Evolutionary conservation across 2,888 invertebrate genomes (phyloP).

Genomic region (Pammene aurita): DNA sequence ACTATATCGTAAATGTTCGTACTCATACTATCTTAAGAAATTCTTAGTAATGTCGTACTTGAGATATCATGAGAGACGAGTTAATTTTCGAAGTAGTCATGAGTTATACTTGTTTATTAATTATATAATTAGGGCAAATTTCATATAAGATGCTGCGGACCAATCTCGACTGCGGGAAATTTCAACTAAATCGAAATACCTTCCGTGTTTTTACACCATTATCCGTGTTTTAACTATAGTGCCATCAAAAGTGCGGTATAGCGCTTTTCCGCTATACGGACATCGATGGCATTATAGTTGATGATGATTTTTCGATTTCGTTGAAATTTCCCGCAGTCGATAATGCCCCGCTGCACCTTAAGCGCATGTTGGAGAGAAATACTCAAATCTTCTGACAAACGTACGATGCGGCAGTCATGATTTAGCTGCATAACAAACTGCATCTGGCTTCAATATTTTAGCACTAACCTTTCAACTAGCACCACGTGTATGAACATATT

Average conservation of each 20-base stretch:
- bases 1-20: constrained; percentile 7
- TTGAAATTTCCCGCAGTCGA: too few species aligned
- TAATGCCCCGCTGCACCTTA: too few species aligned
- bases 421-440: constrained; percentile 53
- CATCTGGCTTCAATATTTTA: constrained; percentile 74
- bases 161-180: too few species aligned
- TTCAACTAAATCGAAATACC: too few species aligned
- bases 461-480: constrained; percentile 69
- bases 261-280: too few species aligned
- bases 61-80: constrained; percentile 1
- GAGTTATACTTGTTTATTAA: constrained; percentile 6
- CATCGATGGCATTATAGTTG: too few species aligned
- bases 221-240: too few species aligned
- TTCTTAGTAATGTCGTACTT: not conserved
- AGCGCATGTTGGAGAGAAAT: constrained; percentile 68
- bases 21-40: constrained; percentile 8
- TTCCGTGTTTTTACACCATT: too few species aligned
- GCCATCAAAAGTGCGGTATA: too few species aligned
- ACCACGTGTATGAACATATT: constrained; percentile 58
- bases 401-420: constrained; percentile 44
- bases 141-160: too few species aligned
- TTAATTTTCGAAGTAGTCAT: not conserved
- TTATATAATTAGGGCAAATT: constrained; percentile 11
- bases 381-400: constrained; percentile 12
- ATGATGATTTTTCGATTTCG: too few species aligned